phyloP scores from a whole-genome alignment of 2,797 vertebrate genomes.

The Halcyon leucocephala region DNA sequence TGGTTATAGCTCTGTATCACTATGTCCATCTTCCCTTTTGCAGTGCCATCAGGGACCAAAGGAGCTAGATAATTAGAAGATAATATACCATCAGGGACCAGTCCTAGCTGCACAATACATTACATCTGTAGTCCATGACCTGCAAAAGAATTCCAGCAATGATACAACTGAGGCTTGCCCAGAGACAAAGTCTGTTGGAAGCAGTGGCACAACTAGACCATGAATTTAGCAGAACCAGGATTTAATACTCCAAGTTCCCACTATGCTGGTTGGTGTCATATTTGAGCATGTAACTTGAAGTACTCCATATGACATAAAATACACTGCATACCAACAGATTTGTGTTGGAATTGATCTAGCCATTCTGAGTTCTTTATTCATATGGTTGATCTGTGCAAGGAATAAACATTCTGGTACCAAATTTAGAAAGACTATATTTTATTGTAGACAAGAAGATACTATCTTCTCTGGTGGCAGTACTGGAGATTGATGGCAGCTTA shows the following conservation, averaged over 20 bases:
- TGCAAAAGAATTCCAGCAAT: neutral
- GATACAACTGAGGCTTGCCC: neutral
- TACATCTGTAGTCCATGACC: neutral
- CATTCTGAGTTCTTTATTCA: conserved; percentile 27
- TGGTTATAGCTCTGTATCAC: neutral
- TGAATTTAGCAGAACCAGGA: neutral
- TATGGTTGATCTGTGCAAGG: neutral
- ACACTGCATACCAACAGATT: neutral
- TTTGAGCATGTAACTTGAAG: conserved; percentile 8
- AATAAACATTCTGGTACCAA: conserved; percentile 50
- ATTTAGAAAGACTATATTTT: conserved; percentile 38
- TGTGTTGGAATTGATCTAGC: conserved; percentile 17
- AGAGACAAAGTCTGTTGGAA: neutral
- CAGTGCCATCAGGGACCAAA: neutral
- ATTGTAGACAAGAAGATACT: conserved; percentile 13
- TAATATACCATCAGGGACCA: neutral
- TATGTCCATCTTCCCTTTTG: neutral
- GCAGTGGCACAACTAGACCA: neutral
- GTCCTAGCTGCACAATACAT: neutral
- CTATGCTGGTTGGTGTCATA: neutral
- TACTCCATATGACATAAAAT: neutral
- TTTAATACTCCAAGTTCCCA: neutral
- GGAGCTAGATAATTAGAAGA: neutral
- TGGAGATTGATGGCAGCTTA: conserved; percentile 31
- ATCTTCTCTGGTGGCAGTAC: conserved; percentile 1